A percentile compares a stretch with the other conserved stretches of the same genome.
phyloP scores from a whole-genome alignment of 2,113 vertebrate genomes.

The Speoplatyrhinus poulsoni region DNA sequence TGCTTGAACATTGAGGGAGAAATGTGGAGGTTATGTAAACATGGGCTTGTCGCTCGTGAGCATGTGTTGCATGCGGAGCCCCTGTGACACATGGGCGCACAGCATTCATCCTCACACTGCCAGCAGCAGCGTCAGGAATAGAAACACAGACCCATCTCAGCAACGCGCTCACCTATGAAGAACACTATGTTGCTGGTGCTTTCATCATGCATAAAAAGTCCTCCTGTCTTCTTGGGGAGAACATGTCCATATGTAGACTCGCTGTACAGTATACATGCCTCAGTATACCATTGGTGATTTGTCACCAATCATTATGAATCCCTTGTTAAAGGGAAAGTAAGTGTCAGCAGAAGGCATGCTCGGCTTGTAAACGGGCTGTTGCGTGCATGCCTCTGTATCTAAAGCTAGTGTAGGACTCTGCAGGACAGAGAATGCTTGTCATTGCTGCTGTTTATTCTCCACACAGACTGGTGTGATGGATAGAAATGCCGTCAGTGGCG shows the following conservation, averaged over 20 bases:
- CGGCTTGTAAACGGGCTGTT: no score
- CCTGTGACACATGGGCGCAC: conserved; percentile 62
- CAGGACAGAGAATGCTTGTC: no score
- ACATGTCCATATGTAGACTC: no score
- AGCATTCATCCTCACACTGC: conserved; percentile 50
- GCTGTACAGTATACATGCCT: no score
- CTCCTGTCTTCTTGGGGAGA: no score
- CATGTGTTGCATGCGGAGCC: conserved; percentile 30
- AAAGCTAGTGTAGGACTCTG: no score
- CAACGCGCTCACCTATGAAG: background rate
- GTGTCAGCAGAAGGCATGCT: no score
- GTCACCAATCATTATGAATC: no score
- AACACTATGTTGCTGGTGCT: background rate
- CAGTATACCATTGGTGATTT: no score
- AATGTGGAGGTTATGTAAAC: conserved; percentile 64
- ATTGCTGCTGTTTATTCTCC: no score
- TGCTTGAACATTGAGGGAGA: conserved; percentile 55
- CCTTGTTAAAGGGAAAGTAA: no score
- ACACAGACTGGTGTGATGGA: background rate
- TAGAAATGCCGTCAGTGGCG: background rate
- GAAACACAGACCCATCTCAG: conserved; percentile 14
- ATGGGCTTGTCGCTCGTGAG: conserved; percentile 15
- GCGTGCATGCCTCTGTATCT: no score
- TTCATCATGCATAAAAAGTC: background rate
- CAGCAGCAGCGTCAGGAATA: conserved; percentile 30